These are phyloP conservation scores for Coluber constrictor DNA, from an alignment of 2,797 vertebrate species.

Conservation along the genomic window DNA sequence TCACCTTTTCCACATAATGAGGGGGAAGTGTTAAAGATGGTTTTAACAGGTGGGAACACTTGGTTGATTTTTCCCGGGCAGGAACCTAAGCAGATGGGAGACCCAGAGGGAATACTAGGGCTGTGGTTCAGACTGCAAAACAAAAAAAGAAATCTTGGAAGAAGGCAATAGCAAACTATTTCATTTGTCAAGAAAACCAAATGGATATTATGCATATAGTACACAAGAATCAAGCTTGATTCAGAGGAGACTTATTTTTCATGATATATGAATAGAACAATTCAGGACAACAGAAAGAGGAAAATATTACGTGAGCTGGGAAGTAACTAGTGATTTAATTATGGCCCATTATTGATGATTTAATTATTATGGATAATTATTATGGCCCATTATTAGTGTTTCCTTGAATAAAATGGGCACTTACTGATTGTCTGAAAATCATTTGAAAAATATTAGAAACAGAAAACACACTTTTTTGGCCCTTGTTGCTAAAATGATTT, in stretches of 20 bases:
- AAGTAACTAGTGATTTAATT: not conserved
- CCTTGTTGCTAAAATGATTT: not conserved
- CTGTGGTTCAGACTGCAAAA: not conserved
- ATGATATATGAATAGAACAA: not conserved
- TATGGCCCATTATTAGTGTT: not conserved
- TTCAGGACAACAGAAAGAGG: not conserved
- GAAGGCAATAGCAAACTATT: not conserved
- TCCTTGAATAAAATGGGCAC: not conserved
- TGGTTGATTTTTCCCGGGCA: not conserved
- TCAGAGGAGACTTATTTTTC: not conserved
- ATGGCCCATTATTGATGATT: not conserved
- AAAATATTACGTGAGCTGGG: conserved; percentile 45
- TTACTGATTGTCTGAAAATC: not conserved
- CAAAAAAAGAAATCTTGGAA: not conserved
- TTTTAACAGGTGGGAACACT: conserved; percentile 41
- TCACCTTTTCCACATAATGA: conserved; percentile 31
- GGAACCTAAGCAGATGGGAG: not conserved
- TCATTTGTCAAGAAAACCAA: not conserved
- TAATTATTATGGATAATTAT: not conserved
- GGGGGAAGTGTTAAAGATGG: conserved; percentile 26
- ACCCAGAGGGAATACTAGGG: not conserved
- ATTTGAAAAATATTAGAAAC: not conserved
- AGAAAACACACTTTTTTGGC: not conserved
- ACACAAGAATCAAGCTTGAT: not conserved
- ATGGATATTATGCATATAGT: not conserved